Percentiles rank a stretch among this genome's conserved stretches.
Evolutionary conservation across 2,113 vertebrate genomes (phyloP).

Genomic region (Cathartes aura): DNA sequence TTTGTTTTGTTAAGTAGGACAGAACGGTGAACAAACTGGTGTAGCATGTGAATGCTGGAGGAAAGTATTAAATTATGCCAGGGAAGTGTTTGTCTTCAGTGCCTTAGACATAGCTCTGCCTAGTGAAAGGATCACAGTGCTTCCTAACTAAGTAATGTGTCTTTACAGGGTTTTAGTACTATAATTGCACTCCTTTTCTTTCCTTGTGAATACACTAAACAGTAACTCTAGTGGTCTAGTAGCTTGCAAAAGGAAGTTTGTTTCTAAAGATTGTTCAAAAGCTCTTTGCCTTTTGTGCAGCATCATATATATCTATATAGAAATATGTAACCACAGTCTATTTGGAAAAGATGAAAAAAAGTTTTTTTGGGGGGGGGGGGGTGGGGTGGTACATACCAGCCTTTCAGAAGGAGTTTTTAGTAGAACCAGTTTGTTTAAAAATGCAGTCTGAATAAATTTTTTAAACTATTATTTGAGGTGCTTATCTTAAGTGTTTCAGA

Average conservation of each 20-base stretch:
- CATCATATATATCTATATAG: neutral
- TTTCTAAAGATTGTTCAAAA: neutral
- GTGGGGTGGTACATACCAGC: neutral
- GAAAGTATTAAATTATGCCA: neutral
- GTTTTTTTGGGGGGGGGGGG: no score
- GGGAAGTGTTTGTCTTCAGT: neutral
- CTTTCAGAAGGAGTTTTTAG: neutral
- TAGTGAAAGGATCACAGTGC: neutral
- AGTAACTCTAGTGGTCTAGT: neutral
- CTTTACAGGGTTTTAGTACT: neutral
- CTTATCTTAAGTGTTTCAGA: neutral
- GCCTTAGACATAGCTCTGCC: neutral
- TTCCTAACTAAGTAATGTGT: neutral
- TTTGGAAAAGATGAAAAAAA: neutral
- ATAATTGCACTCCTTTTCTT: neutral
- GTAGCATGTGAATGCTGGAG: neutral
- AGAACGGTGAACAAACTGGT: neutral
- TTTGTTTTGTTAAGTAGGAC: neutral
- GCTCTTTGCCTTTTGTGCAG: neutral
- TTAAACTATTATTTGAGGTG: neutral
- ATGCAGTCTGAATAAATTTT: neutral
- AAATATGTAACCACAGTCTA: neutral
- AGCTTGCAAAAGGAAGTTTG: neutral
- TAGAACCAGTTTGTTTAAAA: neutral
- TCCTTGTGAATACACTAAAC: neutral